Base-by-base conservation (phyloP, 1,140 invertebrate species). In the Penaeus indicus region DNA sequence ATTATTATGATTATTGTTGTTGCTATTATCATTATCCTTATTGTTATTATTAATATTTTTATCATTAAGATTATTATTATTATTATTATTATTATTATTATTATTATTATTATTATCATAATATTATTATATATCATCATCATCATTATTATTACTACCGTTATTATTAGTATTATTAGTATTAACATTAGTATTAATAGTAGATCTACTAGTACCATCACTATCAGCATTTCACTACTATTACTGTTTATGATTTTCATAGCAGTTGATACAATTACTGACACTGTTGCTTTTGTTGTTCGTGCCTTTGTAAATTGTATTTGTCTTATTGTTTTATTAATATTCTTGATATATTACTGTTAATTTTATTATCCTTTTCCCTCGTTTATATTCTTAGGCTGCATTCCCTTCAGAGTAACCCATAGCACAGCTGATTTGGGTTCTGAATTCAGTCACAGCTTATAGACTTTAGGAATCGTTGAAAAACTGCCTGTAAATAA, bases 171-270 rank as follows among this genome's bases (percentile, higher is more conserved):
- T 69, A 32, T 4, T 16, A 8, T 75, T 75, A 75, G 18, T 32
- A 72, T n/a, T 22, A 3, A 8, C 38, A n/a, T 75, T 75, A 11
- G 4, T 32, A 25, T 75, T 75, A 27, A 18, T 75, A 75, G 27
- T 32, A 75, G 27, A 32, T n/a, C 42, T 75, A 75, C 32, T 72
- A 72, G 25, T 72, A 72, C 38, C n/a, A 32, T 75, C 19, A 75
- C 21, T 75, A 27, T 75, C n/a, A 32, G 32, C 32, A 75, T 75
- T 75, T 32, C 38, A 75, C n/a, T 75, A 75, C 27, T 75, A 75
- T 75, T 13, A 75, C 11, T 13, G 10, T 75, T 13, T 54, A 54
- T 13, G 10, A 54, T 54, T 54, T 54, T 54, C 16, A 54, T 54
- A 8, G 11, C 5, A 19, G 18, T 11, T 75, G 72, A 38, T 75